Base-by-base conservation (phyloP, 2,888 invertebrate species). In the Drosophila demipolita region DNA sequence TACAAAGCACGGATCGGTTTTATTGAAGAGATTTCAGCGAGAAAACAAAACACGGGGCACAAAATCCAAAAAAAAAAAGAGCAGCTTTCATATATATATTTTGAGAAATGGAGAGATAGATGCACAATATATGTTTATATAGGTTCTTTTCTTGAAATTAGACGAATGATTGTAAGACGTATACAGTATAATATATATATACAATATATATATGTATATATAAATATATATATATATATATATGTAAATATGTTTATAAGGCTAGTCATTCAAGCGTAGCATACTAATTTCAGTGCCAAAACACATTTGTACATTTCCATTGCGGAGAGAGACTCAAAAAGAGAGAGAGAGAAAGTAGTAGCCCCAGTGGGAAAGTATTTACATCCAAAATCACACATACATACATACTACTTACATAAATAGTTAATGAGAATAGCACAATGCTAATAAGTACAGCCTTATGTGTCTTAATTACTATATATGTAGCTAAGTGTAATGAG, bases 401-500 rank as follows among this genome's bases (percentile, higher is more conserved):
- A 45, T 15, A 26, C 23, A 38, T 26, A 38, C 38, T 38, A 77
- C 58, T 66, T 66, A 64, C 54, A 69, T 66, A 64, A 50, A 69
- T 66, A 76, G 48, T 69, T 73, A 62, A 71, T 73, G 67, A 63
- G 67, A 65, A 78, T 75, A 87, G 84, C 78, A 80, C 78, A 87
- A 80, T 80, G 87, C 78, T 91, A 92, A 91, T 91, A 92, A 91
- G 87, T 90, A 90, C 91, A 92, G 92, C 92, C 92, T 92, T 90
- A 92, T 92, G 92, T 92, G 92, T 92, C 92, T 92, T 92, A 92
- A 92, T 92, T 89, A 91, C 92, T 92, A 90, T 87, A 90, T 89
- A 67, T 67, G 67, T 67, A 91, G 91, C 91, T 91, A 89, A 90
- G 82, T 78, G 78, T 82, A 85, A 87, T 78, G 73, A 84, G 82